Conservation (phyloP, 1,140 invertebrate species). For the Ganaspis sp. region DNA sequence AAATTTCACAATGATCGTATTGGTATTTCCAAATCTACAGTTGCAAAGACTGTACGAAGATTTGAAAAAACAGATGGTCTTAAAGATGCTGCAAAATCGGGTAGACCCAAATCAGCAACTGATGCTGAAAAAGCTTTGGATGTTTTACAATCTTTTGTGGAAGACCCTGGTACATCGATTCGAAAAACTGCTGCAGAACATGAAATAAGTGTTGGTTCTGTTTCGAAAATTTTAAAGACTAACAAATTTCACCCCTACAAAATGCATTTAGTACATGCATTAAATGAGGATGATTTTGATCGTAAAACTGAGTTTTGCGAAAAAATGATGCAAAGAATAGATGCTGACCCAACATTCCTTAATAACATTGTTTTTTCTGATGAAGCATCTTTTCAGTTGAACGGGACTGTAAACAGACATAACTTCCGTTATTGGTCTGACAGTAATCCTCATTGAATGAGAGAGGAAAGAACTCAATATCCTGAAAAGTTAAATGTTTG, state of each 20-base stretch:
- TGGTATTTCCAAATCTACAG: conserved; percentile 28
- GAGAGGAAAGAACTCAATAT: too few relatives aligned
- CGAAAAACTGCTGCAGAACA: neutral
- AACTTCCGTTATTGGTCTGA: too few relatives aligned
- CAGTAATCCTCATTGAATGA: too few relatives aligned
- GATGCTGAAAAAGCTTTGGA: too few relatives aligned
- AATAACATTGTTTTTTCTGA: conserved; percentile 27
- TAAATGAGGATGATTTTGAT: conserved; percentile 32
- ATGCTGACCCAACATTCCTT: neutral
- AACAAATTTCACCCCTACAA: conserved; percentile 32
- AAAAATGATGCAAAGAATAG: conserved; percentile 21
- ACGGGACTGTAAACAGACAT: too few relatives aligned
- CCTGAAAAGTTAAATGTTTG: too few relatives aligned
- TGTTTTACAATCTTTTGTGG: neutral
- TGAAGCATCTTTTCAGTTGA: too few relatives aligned
- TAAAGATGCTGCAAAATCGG: too few relatives aligned
- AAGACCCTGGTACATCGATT: conserved; percentile 19
- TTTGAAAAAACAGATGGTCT: too few relatives aligned
- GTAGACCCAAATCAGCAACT: too few relatives aligned
- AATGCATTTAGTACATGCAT: conserved; percentile 16
- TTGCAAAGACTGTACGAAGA: neutral
- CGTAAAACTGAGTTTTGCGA: conserved; percentile 25
- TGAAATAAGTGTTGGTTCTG: neutral
- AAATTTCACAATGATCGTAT: neutral
- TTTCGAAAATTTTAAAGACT: conserved; percentile 20